Evolutionary conservation across 2,113 vertebrate genomes (phyloP).

Genomic region (Nanger granti): DNA sequence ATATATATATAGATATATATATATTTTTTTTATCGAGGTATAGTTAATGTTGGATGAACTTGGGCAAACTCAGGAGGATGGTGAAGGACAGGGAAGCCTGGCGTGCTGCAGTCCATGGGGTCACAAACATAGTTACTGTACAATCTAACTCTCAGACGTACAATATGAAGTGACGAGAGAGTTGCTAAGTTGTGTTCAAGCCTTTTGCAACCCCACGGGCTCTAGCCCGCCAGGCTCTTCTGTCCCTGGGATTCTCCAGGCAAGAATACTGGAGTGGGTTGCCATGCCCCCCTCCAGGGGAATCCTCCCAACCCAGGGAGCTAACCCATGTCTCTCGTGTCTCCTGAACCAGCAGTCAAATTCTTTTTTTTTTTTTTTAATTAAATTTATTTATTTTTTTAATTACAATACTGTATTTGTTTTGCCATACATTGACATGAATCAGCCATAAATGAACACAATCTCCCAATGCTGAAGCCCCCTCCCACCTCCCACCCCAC

Average conservation of each 20-base stretch:
- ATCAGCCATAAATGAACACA: too few relatives aligned
- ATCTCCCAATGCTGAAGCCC: too few relatives aligned
- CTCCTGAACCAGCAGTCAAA: not conserved
- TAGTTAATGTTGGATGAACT: not conserved
- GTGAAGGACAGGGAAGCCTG: not conserved
- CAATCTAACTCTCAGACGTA: not conserved
- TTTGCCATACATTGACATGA: too few relatives aligned
- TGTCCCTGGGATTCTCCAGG: not conserved
- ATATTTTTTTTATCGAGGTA: not conserved
- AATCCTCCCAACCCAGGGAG: rapidly evolving
- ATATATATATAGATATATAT: not conserved
- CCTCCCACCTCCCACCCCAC: too few relatives aligned
- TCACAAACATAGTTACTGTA: rapidly evolving
- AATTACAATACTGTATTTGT: too few relatives aligned
- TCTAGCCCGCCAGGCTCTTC: rapidly evolving
- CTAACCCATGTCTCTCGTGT: rapidly evolving
- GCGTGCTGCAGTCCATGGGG: not conserved
- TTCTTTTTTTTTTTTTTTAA: too few relatives aligned
- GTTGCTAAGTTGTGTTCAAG: not conserved
- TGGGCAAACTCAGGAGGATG: not conserved
- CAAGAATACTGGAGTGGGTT: not conserved
- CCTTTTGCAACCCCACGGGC: not conserved
- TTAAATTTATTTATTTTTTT: too few relatives aligned
- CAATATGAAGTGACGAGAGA: not conserved
- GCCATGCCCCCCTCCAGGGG: not conserved